phyloP scores from a whole-genome alignment of 2,113 vertebrate species.

The Pterocles gutturalis region DNA sequence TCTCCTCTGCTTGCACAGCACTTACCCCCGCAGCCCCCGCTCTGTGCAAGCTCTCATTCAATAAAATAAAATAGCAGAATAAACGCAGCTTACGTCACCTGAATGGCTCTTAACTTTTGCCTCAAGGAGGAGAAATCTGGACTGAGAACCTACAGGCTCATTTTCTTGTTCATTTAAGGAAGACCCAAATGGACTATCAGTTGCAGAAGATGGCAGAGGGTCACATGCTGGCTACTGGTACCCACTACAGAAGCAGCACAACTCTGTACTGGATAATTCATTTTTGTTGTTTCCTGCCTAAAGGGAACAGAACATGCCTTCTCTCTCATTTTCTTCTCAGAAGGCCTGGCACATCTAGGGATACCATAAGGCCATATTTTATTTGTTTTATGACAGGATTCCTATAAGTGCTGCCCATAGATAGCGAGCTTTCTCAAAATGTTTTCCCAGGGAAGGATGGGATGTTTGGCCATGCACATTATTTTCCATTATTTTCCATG shows the following conservation, averaged over 20 bases:
- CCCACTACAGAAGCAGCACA: background rate
- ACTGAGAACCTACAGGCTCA: background rate
- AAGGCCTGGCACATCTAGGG: background rate
- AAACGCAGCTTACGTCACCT: background rate
- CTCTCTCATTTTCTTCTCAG: background rate
- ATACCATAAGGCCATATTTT: background rate
- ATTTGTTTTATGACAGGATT: background rate
- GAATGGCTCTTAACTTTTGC: background rate
- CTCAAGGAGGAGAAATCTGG: background rate
- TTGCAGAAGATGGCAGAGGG: background rate
- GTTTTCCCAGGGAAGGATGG: background rate
- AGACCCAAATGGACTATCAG: background rate
- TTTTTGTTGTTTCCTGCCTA: background rate
- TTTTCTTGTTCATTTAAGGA: background rate
- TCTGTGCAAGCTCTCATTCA: accelerated
- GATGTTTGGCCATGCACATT: background rate
- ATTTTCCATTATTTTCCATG: background rate
- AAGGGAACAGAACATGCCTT: background rate
- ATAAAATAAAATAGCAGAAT: background rate
- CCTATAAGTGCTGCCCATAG: background rate
- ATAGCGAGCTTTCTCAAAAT: background rate
- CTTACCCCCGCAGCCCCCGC: background rate
- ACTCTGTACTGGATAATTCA: background rate
- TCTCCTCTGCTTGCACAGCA: background rate
- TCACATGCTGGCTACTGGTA: background rate